Conservation (phyloP, 2,797 vertebrate species). For the Clarias platycephalus region DNA sequence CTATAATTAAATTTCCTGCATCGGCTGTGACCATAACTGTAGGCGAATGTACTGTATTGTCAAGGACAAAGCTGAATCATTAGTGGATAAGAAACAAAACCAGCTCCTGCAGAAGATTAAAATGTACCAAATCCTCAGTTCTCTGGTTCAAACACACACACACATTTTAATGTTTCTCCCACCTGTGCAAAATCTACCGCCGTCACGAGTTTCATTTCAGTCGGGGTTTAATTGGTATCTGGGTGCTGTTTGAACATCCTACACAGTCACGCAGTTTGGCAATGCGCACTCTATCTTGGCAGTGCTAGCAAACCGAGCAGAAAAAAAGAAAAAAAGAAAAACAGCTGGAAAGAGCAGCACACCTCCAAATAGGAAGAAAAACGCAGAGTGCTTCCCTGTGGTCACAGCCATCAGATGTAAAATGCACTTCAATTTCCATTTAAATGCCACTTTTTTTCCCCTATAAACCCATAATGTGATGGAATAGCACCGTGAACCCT, state of each 20-base stretch:
- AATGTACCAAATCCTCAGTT: background rate
- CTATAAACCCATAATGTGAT: constrained; percentile 16
- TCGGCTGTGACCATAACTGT: background rate
- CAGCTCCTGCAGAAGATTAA: background rate
- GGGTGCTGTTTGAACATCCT: constrained; percentile 45
- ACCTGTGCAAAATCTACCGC: constrained; percentile 54
- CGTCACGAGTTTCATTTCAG: constrained; percentile 61
- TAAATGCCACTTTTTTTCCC: background rate
- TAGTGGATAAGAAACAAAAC: constrained; percentile 13
- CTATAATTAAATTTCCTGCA: constrained; percentile 32
- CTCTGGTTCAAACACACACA: constrained; percentile 17
- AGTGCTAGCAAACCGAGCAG: constrained; percentile 19
- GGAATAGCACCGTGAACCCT: background rate
- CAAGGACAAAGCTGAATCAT: constrained; percentile 12
- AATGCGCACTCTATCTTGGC: constrained; percentile 39
- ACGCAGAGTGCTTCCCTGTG: constrained; percentile 6
- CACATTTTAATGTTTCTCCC: constrained; percentile 60
- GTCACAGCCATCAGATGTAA: constrained; percentile 8
- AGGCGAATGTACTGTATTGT: constrained; percentile 35
- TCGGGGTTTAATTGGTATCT: constrained; percentile 56
- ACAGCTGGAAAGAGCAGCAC: constrained; percentile 30
- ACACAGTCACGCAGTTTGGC: constrained; percentile 42
- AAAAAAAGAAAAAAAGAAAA: background rate
- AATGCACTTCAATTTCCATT: constrained; percentile 21
- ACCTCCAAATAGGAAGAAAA: constrained; percentile 19